Evolutionary conservation across 2,113 vertebrate genomes (phyloP), one percentile per base, ranked within the genome.

Genomic region (Regulus satrapa): DNA sequence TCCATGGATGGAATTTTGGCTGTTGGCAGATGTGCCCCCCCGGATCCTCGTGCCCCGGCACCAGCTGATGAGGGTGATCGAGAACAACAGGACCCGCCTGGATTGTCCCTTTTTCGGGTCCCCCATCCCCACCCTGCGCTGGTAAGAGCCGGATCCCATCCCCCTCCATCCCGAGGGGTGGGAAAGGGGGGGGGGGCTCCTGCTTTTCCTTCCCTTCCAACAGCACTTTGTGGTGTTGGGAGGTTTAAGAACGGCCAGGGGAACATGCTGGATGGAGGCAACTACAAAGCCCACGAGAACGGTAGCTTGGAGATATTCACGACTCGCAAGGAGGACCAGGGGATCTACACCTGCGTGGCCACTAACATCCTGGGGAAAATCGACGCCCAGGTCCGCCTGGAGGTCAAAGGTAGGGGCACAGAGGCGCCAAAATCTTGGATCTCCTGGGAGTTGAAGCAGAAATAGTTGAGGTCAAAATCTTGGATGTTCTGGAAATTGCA

Each of bases 211-310:
- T 32, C 88, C 92, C 95, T 97, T 95, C 88, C 85, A 89, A 77
- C 21, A 75, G 96, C 92, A 54, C 89, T 88, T 45, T 97, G 91
- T 97, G 94, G 83, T 97, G 85, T 97, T 94, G 96, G 97, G 98
- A 99, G 99, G 99, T 99, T 99, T 98, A 99, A 99, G 98, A 99
- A 99, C 6, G 99, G 99, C 58, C 99, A 99, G 85, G 99, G 99
- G 77, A 99, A 99, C 80, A 99, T 98, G 31, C 97, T 99, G 96
- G 98, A 99, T 8, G 99, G 99, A 13, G 99, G 99, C 10, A 99
- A 99, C 79, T 99, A 99, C 98, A 98, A 98, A 2, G 98, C 98
- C 3, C 97, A 99, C 4, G 97, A 98, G 89, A 99, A 99, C 0
- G 99, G 99, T 43, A 99, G 99, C 28, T 95, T 99, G 95, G 99